A percentile compares a stretch with the other conserved stretches of the same genome.
These are phyloP conservation scores for Cephus sareptanus DNA, from an alignment of 2,888 invertebrate species.

Conservation along the genomic window DNA sequence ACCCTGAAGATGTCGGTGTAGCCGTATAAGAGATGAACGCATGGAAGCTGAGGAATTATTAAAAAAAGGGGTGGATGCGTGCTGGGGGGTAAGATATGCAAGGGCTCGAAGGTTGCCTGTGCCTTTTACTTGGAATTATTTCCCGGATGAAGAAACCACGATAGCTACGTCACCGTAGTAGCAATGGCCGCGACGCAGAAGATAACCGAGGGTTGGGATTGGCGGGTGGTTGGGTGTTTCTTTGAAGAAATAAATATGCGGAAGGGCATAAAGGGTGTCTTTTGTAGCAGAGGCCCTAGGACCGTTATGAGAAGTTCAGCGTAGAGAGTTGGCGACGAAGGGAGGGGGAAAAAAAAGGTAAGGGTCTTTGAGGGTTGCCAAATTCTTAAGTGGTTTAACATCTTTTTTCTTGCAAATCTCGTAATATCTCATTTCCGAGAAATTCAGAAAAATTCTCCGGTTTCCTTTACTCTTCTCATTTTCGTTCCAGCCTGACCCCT, in stretches of 20 bases:
- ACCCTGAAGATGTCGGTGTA: not conserved
- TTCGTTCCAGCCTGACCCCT: not conserved
- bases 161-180: not conserved
- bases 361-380: not conserved
- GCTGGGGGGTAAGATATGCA: not conserved
- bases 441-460: not conserved
- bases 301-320: not conserved
- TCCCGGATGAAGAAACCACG: not conserved
- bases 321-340: not conserved
- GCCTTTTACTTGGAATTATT: not conserved
- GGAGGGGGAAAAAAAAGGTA: not conserved
- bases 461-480: not conserved
- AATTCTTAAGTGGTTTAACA: not conserved
- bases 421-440: conserved; percentile 22
- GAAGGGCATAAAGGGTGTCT: conserved; percentile 10
- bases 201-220: not conserved
- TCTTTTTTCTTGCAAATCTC: not conserved
- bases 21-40: not conserved
- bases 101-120: not conserved
- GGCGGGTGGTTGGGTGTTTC: not conserved
- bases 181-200: not conserved
- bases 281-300: conserved; percentile 10
- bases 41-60: not conserved
- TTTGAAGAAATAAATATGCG: not conserved
- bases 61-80: not conserved